Evolutionary conservation across 2,888 invertebrate species (phyloP), one percentile per base, ranked within the genome.

Genomic region (Bombyx huttoni): DNA sequence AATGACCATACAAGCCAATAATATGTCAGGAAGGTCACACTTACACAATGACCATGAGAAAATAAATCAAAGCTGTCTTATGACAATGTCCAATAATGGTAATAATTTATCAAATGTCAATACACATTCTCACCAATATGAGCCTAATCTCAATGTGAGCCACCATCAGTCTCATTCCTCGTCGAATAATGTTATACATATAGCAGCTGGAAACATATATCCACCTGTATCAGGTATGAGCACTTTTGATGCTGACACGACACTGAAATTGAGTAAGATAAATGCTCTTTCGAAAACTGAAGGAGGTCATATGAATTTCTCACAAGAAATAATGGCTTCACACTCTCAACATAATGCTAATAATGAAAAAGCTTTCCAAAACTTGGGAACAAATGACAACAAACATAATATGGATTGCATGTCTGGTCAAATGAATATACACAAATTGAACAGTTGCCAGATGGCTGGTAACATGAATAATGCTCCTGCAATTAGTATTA

Each of bases 311-410:
- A 65, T 88, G 57, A 88, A 87, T 59, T 88, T 88, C 53, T 84
- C 85, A 0, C 87, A 82, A 65, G 88, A 88, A 69, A 85, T 87
- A 53, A 86, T 87, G 82, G 78, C 85, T 46, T 81, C 88, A 3
- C 87, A 88, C 70, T 76, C 85, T 1, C 88, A 88, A 60, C 85
- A 84, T 57, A 81, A 84, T 61, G 69, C 73, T 8, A 85, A 85
- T 57, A 85, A 76, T 60, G 88, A 88, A 34, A 88, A 87, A 63
- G 70, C 67, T 55, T 87, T 87, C 64, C 89, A 86, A 58, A 86
- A 82, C 53, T 78, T 87, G 70, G 83, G 82, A 40, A 68, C 68
- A 51, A 73, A 65, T 56, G 87, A 87, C n/a, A 78, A 72, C 54
- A 86, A 83, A 60, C 82, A 82, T 54, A 73, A 64, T 52, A 60